These are phyloP conservation scores for Brotula barbata DNA, from an alignment of 2,797 vertebrate genomes.

Conservation along the genomic window DNA sequence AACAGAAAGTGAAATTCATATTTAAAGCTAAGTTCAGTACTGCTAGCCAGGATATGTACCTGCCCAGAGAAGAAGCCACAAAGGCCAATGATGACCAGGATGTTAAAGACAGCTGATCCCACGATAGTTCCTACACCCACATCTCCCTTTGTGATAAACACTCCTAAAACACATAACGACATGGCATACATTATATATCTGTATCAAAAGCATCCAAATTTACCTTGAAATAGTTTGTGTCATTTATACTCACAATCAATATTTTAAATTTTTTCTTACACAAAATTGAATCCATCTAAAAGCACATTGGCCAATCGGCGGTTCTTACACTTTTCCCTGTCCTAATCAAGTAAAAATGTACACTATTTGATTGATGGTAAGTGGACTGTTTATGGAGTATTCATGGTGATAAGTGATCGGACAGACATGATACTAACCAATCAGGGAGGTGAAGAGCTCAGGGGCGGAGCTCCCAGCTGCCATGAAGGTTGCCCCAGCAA, in stretches of 20 bases:
- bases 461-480: conserved; percentile 86
- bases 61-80: conserved; percentile 82
- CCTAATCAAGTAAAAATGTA: conserved; percentile 12
- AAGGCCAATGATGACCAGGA: conserved; percentile 84
- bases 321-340: not conserved
- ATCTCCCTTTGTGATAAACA: conserved; percentile 86
- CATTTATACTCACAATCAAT: too few relatives aligned
- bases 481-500: conserved; percentile 86
- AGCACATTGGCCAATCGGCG: conserved; percentile 8
- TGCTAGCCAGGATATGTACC: too few relatives aligned
- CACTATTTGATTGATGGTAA: conserved; percentile 10
- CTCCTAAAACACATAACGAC: conserved; percentile 64
- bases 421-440: conserved; percentile 72
- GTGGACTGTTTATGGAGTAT: not conserved
- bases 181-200: conserved; percentile 8
- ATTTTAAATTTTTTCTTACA: too few relatives aligned
- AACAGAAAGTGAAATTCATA: not conserved
- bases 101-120: conserved; percentile 85
- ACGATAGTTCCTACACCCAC: conserved; percentile 85
- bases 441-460: conserved; percentile 85
- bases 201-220: not conserved
- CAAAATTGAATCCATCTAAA: conserved; percentile 15
- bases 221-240: too few relatives aligned
- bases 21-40: too few relatives aligned
- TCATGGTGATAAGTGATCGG: conserved; percentile 3